A percentile compares a stretch with the other conserved stretches of the same genome.
These are phyloP conservation scores for Balanococcus diminutus DNA, from an alignment of 2,888 invertebrate species.

Conservation along the genomic window DNA sequence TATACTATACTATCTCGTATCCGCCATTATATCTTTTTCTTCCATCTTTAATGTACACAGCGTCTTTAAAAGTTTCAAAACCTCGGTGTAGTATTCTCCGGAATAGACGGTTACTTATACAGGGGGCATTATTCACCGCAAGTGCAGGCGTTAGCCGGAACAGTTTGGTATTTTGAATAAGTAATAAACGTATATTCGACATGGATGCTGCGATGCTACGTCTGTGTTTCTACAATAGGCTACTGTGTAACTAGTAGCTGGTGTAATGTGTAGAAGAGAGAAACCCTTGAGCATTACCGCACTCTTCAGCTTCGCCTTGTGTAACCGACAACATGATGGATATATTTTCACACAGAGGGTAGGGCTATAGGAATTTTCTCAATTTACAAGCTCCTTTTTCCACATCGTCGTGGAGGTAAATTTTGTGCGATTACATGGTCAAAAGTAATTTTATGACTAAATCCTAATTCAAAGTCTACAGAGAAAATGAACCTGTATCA, in stretches of 20 bases:
- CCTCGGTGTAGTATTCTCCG: not conserved
- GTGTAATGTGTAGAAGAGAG: not conserved
- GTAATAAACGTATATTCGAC: not conserved
- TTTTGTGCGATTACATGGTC: too few species aligned
- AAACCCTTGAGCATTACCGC: not conserved
- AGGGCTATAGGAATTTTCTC: not conserved
- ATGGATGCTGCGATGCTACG: not conserved
- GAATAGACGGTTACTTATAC: not conserved
- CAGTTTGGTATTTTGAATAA: slow-evolving; percentile 19
- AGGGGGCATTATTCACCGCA: not conserved
- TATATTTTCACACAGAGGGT: not conserved
- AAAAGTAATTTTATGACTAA: too few species aligned
- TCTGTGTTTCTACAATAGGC: not conserved
- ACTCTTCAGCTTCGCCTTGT: not conserved
- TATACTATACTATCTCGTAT: not conserved
- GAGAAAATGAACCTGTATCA: too few species aligned
- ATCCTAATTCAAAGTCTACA: too few species aligned
- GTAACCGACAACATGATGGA: not conserved
- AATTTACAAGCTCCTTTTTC: not conserved
- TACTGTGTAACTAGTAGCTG: not conserved
- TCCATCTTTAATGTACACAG: not conserved
- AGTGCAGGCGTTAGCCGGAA: not conserved
- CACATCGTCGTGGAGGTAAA: too few species aligned
- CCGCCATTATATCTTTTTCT: not conserved
- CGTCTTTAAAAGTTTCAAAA: slow-evolving; percentile 2